These are phyloP conservation scores for Sesia apiformis DNA, from an alignment of 2,888 invertebrate species.

Conservation along the genomic window DNA sequence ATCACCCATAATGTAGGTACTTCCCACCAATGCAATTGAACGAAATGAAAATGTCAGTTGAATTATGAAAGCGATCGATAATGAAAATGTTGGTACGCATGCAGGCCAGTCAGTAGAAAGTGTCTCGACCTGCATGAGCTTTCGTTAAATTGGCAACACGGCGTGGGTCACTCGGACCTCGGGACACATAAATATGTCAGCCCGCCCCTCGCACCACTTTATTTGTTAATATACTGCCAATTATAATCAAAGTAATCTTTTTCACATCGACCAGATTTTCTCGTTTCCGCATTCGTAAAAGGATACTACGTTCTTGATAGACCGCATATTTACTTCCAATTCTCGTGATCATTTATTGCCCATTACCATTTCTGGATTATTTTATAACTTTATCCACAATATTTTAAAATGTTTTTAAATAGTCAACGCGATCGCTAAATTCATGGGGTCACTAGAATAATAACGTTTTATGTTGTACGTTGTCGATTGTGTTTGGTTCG, in stretches of 20 bases:
- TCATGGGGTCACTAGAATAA: too few relatives aligned
- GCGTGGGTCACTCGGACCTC: slow-evolving; percentile 50
- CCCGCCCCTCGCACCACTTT: slow-evolving; percentile 62
- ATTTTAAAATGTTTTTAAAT: not conserved
- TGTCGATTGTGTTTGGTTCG: not conserved
- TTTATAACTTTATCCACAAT: slow-evolving; percentile 10
- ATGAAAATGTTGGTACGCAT: slow-evolving; percentile 62
- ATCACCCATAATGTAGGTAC: too few relatives aligned
- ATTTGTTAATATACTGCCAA: slow-evolving; percentile 67
- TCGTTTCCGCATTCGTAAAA: slow-evolving; percentile 22
- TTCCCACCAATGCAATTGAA: slow-evolving; percentile 38
- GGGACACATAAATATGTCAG: slow-evolving; percentile 66
- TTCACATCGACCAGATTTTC: slow-evolving; percentile 37
- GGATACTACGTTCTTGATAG: slow-evolving; percentile 2
- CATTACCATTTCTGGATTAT: slow-evolving; percentile 13
- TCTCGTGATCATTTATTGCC: slow-evolving; percentile 9
- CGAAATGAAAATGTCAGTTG: slow-evolving; percentile 68
- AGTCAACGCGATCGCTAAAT: not conserved
- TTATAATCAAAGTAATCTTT: slow-evolving; percentile 58
- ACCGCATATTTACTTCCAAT: slow-evolving; percentile 8
- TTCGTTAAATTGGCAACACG: slow-evolving; percentile 60
- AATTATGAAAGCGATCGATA: slow-evolving; percentile 71
- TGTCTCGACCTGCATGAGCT: slow-evolving; percentile 61
- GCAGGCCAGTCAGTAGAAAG: slow-evolving; percentile 56
- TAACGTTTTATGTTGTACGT: not conserved